Percentiles rank a stretch among this genome's conserved stretches.
phyloP scores from a whole-genome alignment of 2,797 vertebrate species.

The Gymnothorax reevesii region DNA sequence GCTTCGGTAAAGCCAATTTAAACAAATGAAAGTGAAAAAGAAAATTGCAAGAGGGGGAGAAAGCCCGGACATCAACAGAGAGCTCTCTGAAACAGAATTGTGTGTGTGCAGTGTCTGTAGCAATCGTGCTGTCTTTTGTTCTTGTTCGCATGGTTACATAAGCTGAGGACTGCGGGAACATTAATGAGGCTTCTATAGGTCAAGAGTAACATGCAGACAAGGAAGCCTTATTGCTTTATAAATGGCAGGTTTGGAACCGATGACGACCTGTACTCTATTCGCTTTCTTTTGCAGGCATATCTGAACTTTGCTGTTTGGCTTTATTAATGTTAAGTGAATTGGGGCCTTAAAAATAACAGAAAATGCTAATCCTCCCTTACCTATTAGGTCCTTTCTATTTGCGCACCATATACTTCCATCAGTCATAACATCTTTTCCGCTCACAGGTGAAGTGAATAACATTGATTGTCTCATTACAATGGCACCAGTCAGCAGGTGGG shows the following conservation, averaged over 20 bases:
- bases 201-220: not conserved
- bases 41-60: not conserved
- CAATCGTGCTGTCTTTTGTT: not conserved
- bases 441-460: too few species aligned
- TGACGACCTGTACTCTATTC: not conserved
- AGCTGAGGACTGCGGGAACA: conserved; percentile 10
- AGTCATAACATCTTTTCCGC: too few species aligned
- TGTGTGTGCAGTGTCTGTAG: not conserved
- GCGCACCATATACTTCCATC: too few species aligned
- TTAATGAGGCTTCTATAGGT: conserved; percentile 14
- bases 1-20: conserved; percentile 9
- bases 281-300: not conserved
- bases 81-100: conserved; percentile 41
- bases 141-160: conserved; percentile 1
- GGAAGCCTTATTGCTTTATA: not conserved
- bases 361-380: not conserved
- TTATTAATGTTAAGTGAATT: not conserved
- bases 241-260: not conserved
- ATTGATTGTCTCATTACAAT: too few species aligned
- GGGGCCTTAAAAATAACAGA: not conserved
- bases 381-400: not conserved
- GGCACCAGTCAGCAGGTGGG: too few species aligned
- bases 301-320: not conserved
- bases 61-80: conserved; percentile 51
- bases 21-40: not conserved